These are phyloP conservation scores for Tenebrio molitor DNA, from an alignment of 1,140 invertebrate species.

Conservation along the genomic window DNA sequence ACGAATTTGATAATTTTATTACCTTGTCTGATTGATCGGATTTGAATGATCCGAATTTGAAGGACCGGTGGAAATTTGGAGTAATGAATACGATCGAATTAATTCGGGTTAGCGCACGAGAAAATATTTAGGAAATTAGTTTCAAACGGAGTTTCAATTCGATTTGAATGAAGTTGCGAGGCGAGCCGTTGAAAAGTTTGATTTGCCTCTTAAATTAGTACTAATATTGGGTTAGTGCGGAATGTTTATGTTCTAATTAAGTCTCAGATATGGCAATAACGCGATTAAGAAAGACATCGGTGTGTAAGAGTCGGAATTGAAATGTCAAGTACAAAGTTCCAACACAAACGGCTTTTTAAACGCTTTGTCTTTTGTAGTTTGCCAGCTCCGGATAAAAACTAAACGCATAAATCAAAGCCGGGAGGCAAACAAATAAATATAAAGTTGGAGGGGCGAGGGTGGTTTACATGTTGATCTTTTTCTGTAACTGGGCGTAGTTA, in stretches of 20 bases:
- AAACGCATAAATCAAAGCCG: conserved; percentile 13
- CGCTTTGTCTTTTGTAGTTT: neutral
- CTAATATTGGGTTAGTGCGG: neutral
- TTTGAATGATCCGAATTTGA: conserved; percentile 10
- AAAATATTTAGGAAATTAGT: neutral
- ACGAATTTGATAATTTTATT: conserved; percentile 15
- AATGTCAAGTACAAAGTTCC: neutral
- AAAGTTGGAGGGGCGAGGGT: conserved; percentile 8
- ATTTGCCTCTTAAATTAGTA: neutral
- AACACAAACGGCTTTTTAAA: conserved; percentile 29
- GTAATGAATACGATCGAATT: too few species aligned
- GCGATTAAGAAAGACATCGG: neutral
- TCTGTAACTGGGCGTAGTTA: neutral
- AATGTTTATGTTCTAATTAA: neutral
- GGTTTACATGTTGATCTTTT: conserved; percentile 11
- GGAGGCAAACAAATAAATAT: conserved; percentile 18
- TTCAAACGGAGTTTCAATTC: neutral
- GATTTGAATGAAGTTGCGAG: neutral
- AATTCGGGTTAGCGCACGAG: neutral
- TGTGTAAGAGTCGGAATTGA: neutral
- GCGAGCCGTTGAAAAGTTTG: neutral
- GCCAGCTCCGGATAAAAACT: neutral
- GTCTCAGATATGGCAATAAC: neutral
- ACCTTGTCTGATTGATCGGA: conserved; percentile 13
- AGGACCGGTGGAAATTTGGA: too few species aligned